A percentile compares a stretch with the other conserved stretches of the same genome.
Evolutionary conservation across 1,140 invertebrate species (phyloP).

Genomic region (Achatina immaculata): DNA sequence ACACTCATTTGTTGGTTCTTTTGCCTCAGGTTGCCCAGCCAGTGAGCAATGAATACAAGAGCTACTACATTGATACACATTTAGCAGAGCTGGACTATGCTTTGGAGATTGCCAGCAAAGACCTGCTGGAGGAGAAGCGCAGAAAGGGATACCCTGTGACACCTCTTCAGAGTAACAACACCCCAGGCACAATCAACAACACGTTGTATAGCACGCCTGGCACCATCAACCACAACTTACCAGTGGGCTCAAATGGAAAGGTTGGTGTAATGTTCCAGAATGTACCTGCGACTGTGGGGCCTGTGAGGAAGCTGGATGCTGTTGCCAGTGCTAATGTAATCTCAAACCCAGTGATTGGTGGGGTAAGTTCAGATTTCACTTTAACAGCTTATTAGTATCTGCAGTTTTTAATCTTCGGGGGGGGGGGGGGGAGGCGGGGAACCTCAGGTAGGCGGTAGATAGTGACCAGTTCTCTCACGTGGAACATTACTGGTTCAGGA

Average conservation of each 20-base stretch:
- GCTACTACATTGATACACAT: constrained; percentile 13
- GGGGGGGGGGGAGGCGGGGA: no score
- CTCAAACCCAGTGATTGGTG: not conserved
- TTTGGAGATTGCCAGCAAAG: constrained; percentile 30
- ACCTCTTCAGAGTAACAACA: not conserved
- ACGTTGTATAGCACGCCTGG: not conserved
- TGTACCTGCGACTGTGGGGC: not conserved
- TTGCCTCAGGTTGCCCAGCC: not conserved
- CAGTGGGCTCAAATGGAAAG: not conserved
- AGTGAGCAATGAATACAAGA: not conserved
- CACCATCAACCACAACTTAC: no score
- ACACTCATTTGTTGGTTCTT: no score
- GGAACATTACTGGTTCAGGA: no score
- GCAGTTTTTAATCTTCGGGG: no score
- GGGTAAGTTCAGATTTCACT: not conserved
- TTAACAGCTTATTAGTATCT: no score
- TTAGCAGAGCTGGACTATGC: constrained; percentile 29
- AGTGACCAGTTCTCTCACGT: no score
- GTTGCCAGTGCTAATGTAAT: not conserved
- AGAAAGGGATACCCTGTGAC: not conserved
- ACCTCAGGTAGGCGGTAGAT: no score
- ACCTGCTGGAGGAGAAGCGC: constrained; percentile 4
- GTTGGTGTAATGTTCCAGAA: not conserved
- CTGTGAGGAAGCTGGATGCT: not conserved
- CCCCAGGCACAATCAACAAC: not conserved